Evolutionary conservation across 2,797 vertebrate species (phyloP), one percentile per base, ranked within the genome.

Genomic region (Acrocephalus scirpaceus): DNA sequence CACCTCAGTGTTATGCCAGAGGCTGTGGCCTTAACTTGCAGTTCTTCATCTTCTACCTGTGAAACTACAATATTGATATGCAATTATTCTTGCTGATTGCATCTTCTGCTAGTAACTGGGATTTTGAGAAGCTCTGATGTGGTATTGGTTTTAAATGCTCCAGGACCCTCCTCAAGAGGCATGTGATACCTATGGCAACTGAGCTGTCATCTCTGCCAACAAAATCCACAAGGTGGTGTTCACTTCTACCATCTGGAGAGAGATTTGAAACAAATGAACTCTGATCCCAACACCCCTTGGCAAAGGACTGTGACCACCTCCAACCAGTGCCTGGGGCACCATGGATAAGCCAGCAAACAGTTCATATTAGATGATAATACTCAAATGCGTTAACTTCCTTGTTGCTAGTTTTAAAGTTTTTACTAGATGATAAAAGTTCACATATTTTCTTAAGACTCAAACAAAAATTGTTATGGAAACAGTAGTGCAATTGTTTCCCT

Each of bases 181-280:
- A 61, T 14, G 10, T 2, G 26, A 40, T 30, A 65, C 27, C 40
- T 56, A 21, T 2, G 20, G 17, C 21, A 64, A 27, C 48, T 26
- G 21, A 8, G 13, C 51, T 4, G 13, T 40, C 40, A 45, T 50
- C 50, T 48, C 0, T 1, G 42, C 32, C 42, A 51, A 16, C 5
- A 66, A 76, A 66, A 70, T 27, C 51, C 53, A 48, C 1, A 1
- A 44, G 9, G 34, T 0, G 0, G 10, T 23, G 29, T n/a, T n/a
- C 30, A 12, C 29, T 69, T 79, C 36, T 19, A 56, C 53, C 27
- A 54, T n/a, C n/a, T 73, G 53, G 36, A 67, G 56, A 57, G 18
- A 71, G 19, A 61, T 26, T 53, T 48, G 51, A 88, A 53, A 18
- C 30, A 30, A 47, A 38, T 5, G 2, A 86, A 66, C 30, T 72